Base-by-base conservation (phyloP, 2,888 invertebrate genomes). In the Spodoptera picta region DNA sequence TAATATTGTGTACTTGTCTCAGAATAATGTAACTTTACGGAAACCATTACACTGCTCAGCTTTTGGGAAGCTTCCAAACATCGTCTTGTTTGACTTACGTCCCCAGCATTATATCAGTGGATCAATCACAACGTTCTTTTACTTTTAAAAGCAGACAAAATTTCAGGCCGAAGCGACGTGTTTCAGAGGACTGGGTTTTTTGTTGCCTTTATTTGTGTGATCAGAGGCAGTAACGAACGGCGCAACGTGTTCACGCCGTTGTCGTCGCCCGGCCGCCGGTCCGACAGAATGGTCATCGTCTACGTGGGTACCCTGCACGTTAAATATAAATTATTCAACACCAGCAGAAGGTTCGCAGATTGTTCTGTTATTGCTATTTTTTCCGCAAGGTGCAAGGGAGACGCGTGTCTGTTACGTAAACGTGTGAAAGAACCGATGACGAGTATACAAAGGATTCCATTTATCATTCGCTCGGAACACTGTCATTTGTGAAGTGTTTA, bases 281-380 rank as follows among this genome's bases (percentile, higher is more conserved):
- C 19, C 58, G 50, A 46, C 45, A 72, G 69, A 80, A 82, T 79
- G 63, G 52, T 36, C 61, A 59, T 19, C 54, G 48, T 42, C 48
- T 60, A 63, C 71, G 75, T 75, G 76, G 72, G 70, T 45, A 77
- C 70, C 60, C 65, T 70, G 59, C 52, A 70, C 72, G 64, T 70
- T 75, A 73, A 70, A 87, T 87, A 86, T 87, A 86, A 83, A 85
- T 88, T 82, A 89, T 89, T 86, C 83, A 87, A 79, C 69, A 73
- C 64, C 55, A 57, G 45, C 58, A 50, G 74, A 76, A 65, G 69
- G 77, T 80, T 75, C 54, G 57, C 66, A 68, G 65, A 71, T 75
- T 76, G 81, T 81, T 77, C 75, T 60, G 58, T 76, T 24, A 54
- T 60, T 57, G 50, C 59, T 75, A 77, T 82, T 75, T 68, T 67